Percentiles rank a stretch among this genome's conserved stretches.
Evolutionary conservation across 2,113 vertebrate genomes (phyloP).

Genomic region (Macrotus californicus): DNA sequence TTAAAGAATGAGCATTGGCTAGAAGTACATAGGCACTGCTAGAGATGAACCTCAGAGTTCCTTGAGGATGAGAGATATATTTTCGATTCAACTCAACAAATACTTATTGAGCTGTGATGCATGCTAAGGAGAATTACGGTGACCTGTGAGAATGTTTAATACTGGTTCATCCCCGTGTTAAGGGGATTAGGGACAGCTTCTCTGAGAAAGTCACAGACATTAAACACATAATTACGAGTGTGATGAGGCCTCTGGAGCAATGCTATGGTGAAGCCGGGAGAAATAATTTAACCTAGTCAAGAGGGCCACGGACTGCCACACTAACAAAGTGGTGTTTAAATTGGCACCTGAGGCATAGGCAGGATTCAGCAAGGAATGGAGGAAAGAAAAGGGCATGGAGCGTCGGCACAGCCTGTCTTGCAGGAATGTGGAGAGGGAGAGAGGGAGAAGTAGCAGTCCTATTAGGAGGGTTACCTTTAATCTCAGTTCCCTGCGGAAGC

Average conservation of each 20-base stretch:
- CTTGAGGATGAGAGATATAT: not conserved
- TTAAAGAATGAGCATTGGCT: not conserved
- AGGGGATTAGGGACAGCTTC: not conserved
- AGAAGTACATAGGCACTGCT: not conserved
- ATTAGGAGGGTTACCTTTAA: not conserved
- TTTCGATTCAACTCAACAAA: slow-evolving; percentile 6
- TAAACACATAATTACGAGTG: not conserved
- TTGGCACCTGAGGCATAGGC: not conserved
- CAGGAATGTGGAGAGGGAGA: not conserved
- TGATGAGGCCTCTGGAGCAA: not conserved
- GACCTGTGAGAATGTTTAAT: not conserved
- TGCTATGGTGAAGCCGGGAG: not conserved
- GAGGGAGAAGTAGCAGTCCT: not conserved
- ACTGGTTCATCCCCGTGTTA: not conserved
- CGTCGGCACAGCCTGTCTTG: not conserved
- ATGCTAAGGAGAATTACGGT: not conserved
- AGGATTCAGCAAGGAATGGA: not conserved
- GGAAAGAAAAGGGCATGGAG: too few species aligned
- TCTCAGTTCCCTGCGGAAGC: not conserved
- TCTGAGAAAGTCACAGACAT: slow-evolving; percentile 21
- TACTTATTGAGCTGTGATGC: not conserved
- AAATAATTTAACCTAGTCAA: not conserved
- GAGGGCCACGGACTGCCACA: not conserved
- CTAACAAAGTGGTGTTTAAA: not conserved
- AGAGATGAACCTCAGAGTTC: not conserved